A percentile compares a stretch with the other conserved stretches of the same genome.
Conservation (phyloP, 2,888 invertebrate species). For the Andrena camellia region DNA sequence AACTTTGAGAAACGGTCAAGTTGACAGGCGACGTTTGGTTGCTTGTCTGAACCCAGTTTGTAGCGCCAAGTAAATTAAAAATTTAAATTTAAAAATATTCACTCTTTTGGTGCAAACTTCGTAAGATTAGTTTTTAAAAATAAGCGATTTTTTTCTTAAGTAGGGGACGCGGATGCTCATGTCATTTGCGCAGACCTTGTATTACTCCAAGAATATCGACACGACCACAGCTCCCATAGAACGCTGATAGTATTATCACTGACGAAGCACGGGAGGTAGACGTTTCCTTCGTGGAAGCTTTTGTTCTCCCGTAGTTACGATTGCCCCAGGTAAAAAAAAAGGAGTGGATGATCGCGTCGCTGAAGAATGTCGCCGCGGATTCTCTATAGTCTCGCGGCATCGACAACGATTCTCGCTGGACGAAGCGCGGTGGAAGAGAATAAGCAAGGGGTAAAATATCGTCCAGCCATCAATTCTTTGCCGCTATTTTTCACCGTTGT, state of each 20-base stretch:
- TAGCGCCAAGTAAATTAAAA: too few relatives aligned
- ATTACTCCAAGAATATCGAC: constrained; percentile 5
- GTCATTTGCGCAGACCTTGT: not conserved
- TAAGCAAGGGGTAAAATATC: constrained; percentile 46
- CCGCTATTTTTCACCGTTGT: constrained; percentile 50
- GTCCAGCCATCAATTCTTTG: constrained; percentile 46
- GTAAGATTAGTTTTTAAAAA: too few relatives aligned
- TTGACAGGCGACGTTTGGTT: too few relatives aligned
- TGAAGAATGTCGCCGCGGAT: constrained; percentile 1
- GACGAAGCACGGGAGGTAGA: not conserved
- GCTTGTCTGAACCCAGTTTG: too few relatives aligned
- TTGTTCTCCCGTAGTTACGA: constrained; percentile 14
- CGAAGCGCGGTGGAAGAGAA: not conserved
- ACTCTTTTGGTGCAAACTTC: too few relatives aligned
- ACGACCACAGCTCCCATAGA: not conserved
- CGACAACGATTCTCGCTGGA: constrained; percentile 33
- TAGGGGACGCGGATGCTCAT: too few relatives aligned
- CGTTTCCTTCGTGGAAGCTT: not conserved
- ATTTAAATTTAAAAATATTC: too few relatives aligned
- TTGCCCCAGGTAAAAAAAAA: not conserved
- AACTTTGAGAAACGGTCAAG: too few relatives aligned
- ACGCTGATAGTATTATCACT: not conserved
- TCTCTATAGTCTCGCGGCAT: constrained; percentile 20
- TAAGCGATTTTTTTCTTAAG: too few relatives aligned
- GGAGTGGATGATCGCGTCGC: constrained; percentile 3